Percentiles rank a stretch among this genome's conserved stretches.
Conservation (phyloP, 2,797 vertebrate genomes). For the Taenioides sp. region DNA sequence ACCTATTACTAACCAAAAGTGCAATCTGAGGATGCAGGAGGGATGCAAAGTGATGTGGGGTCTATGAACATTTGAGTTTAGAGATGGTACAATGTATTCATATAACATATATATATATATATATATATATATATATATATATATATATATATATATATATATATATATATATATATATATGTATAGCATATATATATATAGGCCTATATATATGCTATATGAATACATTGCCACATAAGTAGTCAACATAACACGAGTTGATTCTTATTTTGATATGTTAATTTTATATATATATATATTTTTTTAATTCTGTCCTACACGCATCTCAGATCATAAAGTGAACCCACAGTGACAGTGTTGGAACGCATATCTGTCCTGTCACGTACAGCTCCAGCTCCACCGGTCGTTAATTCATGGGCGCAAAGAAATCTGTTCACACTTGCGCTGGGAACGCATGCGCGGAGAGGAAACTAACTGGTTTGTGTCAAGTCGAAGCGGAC, state of each 20-base stretch:
- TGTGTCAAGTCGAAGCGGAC: constrained; percentile 65
- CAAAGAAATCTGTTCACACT: constrained; percentile 68
- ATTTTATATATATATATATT: too few relatives aligned
- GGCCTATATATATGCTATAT: too few relatives aligned
- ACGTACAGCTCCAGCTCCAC: constrained; percentile 36
- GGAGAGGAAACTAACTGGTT: constrained; percentile 53
- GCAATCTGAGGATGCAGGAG: background rate
- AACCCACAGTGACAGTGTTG: background rate
- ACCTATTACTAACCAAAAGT: background rate
- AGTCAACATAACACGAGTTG: background rate
- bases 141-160: too few relatives aligned
- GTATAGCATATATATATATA: too few relatives aligned
- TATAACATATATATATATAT: too few relatives aligned
- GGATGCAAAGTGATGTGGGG: constrained; percentile 13
- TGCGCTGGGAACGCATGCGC: constrained; percentile 70
- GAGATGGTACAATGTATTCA: background rate
- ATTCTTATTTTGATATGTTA: background rate
- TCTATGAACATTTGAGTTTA: background rate
- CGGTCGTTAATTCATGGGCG: constrained; percentile 24
- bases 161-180: too few relatives aligned
- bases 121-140: too few relatives aligned
- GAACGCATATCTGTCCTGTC: background rate
- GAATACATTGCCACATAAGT: too few relatives aligned
- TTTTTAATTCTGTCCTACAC: background rate
- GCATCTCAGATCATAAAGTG: background rate